phyloP scores from a whole-genome alignment of 1,140 invertebrate genomes.

The Acromyrmex heyeri region DNA sequence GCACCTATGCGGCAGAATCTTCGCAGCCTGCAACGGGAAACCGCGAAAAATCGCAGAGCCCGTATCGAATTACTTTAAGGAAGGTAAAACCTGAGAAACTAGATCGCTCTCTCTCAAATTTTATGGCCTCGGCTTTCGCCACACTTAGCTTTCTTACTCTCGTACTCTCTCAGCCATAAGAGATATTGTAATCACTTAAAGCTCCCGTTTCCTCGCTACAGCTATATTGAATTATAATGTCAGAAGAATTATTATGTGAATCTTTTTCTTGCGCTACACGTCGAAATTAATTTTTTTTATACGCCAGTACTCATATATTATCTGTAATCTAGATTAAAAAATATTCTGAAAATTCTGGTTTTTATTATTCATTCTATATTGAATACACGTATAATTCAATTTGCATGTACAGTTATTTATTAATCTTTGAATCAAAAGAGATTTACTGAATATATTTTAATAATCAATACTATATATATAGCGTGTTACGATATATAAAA shows the following conservation, averaged over 20 bases:
- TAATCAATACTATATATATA: background rate
- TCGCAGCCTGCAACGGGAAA: constrained; percentile 21
- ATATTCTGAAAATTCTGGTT: background rate
- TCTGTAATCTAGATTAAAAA: background rate
- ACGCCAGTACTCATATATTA: background rate
- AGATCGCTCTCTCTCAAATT: constrained; percentile 34
- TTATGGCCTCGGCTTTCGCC: constrained; percentile 31
- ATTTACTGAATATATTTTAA: background rate
- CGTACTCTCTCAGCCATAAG: background rate
- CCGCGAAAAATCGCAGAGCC: constrained; percentile 39
- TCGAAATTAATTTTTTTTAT: background rate
- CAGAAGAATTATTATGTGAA: constrained; percentile 7
- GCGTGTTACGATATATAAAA: background rate
- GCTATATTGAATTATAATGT: background rate
- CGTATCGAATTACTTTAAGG: constrained; percentile 57
- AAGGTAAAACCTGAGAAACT: constrained; percentile 34
- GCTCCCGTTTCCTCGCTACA: background rate
- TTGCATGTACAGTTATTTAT: background rate
- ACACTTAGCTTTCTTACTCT: constrained; percentile 10
- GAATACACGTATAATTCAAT: background rate
- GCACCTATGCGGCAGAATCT: background rate
- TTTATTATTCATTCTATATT: background rate
- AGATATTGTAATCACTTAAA: constrained; percentile 17
- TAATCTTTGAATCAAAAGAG: background rate
- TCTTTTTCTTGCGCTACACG: background rate